Conservation (phyloP, 2,113 vertebrate genomes). For the Rissa tridactyla region DNA sequence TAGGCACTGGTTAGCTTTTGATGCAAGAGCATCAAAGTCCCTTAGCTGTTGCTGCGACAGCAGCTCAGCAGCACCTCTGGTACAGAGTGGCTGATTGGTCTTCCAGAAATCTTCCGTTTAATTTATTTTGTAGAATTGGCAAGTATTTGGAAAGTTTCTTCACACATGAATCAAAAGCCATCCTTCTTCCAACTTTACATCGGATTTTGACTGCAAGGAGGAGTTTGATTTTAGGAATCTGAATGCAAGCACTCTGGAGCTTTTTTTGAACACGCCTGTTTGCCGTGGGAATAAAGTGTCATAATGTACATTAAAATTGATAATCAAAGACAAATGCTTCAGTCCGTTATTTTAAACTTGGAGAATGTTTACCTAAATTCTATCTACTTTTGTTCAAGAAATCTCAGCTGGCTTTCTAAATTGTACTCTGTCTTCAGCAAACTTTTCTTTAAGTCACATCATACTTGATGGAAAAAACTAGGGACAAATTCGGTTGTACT, state of each 20-base stretch:
- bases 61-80: not conserved
- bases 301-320: slow-evolving; percentile 26
- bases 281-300: not conserved
- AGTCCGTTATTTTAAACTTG: slow-evolving; percentile 19
- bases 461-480: slow-evolving; percentile 48
- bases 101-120: not conserved
- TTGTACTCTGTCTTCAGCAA: not conserved
- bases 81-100: not conserved
- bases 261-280: not conserved
- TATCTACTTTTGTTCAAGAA: not conserved
- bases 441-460: slow-evolving; percentile 20
- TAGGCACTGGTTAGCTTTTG: not conserved
- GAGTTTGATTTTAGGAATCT: not conserved
- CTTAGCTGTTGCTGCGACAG: not conserved
- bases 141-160: not conserved
- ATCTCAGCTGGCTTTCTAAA: not conserved
- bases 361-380: slow-evolving; percentile 14
- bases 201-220: not conserved
- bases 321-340: slow-evolving; percentile 26
- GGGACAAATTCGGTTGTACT: slow-evolving; percentile 45
- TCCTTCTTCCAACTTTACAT: not conserved
- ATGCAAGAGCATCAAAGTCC: not conserved
- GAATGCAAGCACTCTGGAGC: not conserved
- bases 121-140: not conserved
- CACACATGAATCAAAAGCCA: not conserved